These are phyloP conservation scores for Scaptomyza polygonia DNA, from an alignment of 2,888 invertebrate species.

Conservation along the genomic window DNA sequence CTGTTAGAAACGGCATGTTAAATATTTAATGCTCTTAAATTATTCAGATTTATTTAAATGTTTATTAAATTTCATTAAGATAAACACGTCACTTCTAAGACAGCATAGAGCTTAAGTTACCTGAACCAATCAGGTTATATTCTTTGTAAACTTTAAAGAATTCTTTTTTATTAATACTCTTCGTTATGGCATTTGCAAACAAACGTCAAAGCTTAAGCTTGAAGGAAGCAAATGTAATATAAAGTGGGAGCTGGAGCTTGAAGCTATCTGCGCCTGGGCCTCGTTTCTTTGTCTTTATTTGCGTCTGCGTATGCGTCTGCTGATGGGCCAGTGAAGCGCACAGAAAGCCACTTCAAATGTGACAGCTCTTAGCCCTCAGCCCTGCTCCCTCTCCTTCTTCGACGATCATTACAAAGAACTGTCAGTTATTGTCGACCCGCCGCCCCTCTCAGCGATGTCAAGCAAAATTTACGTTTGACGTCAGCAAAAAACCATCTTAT, in stretches of 20 bases:
- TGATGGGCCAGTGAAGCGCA: conserved; percentile 54
- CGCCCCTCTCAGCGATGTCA: neutral
- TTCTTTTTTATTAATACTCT: neutral
- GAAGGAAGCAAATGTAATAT: conserved; percentile 16
- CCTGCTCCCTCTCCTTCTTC: conserved; percentile 4
- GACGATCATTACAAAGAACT: conserved; percentile 69
- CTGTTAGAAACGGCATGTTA: neutral
- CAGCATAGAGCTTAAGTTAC: too few species aligned
- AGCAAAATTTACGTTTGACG: conserved; percentile 54
- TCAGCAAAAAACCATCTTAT: conserved; percentile 39
- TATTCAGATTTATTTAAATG: neutral
- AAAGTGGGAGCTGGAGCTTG: conserved; percentile 29
- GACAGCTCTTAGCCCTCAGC: conserved; percentile 8
- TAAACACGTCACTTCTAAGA: too few species aligned
- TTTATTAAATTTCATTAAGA: too few species aligned
- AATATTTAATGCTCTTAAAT: conserved; percentile 31
- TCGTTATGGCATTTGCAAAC: conserved; percentile 27
- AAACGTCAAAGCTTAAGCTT: conserved; percentile 20
- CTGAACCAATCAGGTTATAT: too few species aligned
- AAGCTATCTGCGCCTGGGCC: conserved; percentile 22
- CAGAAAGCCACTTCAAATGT: conserved; percentile 36
- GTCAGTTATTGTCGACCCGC: conserved; percentile 29
- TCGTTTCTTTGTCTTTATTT: conserved; percentile 39
- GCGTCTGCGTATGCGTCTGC: conserved; percentile 23
- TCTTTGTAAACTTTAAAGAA: too few species aligned